Percentiles rank a stretch among this genome's conserved stretches.
Evolutionary conservation across 2,888 invertebrate species (phyloP).

Genomic region (Phyllotreta cruciferae): DNA sequence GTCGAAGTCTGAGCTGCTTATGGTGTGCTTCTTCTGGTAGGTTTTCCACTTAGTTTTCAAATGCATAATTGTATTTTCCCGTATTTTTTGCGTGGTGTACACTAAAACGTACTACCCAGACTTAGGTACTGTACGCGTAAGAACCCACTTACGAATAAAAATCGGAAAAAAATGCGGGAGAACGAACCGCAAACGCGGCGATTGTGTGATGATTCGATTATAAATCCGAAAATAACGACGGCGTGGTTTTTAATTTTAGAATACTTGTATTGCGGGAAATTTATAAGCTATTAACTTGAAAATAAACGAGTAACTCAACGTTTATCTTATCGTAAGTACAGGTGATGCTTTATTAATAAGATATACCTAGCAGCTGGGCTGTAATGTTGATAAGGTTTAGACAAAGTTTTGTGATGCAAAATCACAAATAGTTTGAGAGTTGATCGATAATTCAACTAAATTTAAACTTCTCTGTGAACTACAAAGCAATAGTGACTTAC

Average conservation of each 20-base stretch:
- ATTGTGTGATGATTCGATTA: neutral
- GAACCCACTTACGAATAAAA: neutral
- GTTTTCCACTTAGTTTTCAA: conserved; percentile 4
- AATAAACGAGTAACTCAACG: no score
- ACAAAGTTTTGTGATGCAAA: no score
- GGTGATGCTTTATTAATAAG: no score
- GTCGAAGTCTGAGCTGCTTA: conserved; percentile 1
- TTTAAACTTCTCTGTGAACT: no score
- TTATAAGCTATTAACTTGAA: neutral
- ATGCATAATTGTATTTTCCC: neutral
- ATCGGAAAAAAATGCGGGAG: conserved; percentile 1
- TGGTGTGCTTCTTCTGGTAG: neutral
- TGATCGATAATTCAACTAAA: no score
- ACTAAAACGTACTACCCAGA: neutral
- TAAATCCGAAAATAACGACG: conserved; percentile 5
- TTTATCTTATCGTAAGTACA: no score
- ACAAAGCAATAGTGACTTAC: no score
- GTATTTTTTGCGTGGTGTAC: no score
- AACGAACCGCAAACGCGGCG: no score
- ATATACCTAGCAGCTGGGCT: no score
- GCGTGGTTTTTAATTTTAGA: neutral
- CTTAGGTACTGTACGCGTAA: neutral
- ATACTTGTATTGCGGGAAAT: neutral
- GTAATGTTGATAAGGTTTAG: no score
- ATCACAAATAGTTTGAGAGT: no score